phyloP scores from a whole-genome alignment of 2,888 invertebrate genomes.

The Aplocera efformata region DNA sequence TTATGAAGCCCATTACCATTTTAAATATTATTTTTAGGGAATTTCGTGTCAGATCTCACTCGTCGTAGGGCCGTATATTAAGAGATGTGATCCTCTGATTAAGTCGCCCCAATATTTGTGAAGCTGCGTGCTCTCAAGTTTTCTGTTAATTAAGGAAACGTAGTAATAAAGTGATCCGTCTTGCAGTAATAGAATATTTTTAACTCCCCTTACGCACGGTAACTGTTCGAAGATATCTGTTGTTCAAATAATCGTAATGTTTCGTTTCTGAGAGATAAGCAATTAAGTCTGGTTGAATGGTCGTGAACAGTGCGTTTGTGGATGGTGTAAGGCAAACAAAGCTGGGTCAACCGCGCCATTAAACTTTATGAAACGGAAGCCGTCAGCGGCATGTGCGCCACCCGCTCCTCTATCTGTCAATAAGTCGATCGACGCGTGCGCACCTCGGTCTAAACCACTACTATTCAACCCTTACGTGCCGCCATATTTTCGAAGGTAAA shows the following conservation, averaged over 20 bases:
- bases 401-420: conserved; percentile 69
- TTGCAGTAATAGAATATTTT: conserved; percentile 23
- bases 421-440: conserved; percentile 60
- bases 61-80: conserved; percentile 74
- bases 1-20: conserved; percentile 80
- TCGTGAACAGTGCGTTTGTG: conserved; percentile 60
- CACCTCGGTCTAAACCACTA: conserved; percentile 24
- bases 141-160: conserved; percentile 72
- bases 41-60: conserved; percentile 80
- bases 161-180: conserved; percentile 31
- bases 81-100: conserved; percentile 79
- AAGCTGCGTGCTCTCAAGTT: conserved; percentile 52
- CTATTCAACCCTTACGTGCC: conserved; percentile 20
- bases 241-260: conserved; percentile 18
- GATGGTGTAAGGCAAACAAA: conserved; percentile 71
- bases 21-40: conserved; percentile 82
- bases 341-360: conserved; percentile 77
- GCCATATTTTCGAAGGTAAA: conserved; percentile 23
- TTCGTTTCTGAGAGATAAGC: conserved; percentile 38
- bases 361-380: conserved; percentile 79
- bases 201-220: conserved; percentile 13
- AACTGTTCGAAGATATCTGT: conserved; percentile 13
- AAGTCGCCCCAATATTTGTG: conserved; percentile 66
- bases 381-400: conserved; percentile 66
- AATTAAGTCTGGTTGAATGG: conserved; percentile 67